Conservation (phyloP, 2,113 vertebrate genomes). For the Halcyon senegalensis region DNA sequence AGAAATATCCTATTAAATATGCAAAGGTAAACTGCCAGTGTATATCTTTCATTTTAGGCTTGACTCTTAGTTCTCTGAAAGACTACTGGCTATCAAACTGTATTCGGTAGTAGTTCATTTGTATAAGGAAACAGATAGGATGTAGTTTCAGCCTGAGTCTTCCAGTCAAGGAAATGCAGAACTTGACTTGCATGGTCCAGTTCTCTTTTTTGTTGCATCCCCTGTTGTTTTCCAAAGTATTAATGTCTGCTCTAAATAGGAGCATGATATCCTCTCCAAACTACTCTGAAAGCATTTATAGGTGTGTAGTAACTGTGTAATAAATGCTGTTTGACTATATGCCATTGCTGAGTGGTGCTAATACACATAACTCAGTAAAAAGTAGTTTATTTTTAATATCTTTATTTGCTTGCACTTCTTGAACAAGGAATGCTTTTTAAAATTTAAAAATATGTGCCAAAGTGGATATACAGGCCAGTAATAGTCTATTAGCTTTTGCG, state of each 20-base stretch:
- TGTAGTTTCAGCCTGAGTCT: not conserved
- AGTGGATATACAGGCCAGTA: not conserved
- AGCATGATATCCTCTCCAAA: not conserved
- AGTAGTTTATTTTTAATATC: not conserved
- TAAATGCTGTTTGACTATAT: not conserved
- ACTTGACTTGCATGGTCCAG: not conserved
- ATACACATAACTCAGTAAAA: not conserved
- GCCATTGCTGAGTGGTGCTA: not conserved
- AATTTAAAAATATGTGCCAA: not conserved
- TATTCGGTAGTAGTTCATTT: not conserved
- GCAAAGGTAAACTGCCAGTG: not conserved
- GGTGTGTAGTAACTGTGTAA: not conserved
- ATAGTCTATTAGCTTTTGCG: not conserved
- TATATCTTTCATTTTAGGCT: not conserved
- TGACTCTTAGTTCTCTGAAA: not conserved
- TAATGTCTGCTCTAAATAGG: not conserved
- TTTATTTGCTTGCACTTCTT: not conserved
- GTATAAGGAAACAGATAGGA: not conserved
- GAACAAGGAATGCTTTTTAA: not conserved
- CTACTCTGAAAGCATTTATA: not conserved
- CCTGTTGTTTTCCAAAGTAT: not conserved
- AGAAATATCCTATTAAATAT: not conserved
- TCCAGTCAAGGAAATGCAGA: not conserved
- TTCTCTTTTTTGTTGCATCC: not conserved
- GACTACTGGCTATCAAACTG: not conserved